Percentiles rank a stretch among this genome's conserved stretches.
Evolutionary conservation across 2,888 invertebrate species (phyloP).

Genomic region (Dermolepida albohirtum): DNA sequence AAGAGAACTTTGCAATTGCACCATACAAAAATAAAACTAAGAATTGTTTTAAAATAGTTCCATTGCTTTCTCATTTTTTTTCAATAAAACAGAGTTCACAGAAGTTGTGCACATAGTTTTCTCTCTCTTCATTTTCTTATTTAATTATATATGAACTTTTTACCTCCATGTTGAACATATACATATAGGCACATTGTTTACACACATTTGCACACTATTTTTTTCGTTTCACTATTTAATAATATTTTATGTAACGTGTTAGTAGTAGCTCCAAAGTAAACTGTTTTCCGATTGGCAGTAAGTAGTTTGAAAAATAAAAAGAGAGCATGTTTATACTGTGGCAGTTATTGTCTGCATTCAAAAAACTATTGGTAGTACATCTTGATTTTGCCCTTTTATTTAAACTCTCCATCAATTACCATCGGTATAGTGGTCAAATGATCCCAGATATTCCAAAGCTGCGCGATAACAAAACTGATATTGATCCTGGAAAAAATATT

Average conservation of each 20-base stretch:
- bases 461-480: constrained; percentile 99
- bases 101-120: constrained; percentile 55
- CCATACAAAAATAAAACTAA: constrained; percentile 51
- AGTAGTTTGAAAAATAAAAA: constrained; percentile 54
- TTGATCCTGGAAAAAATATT: constrained; percentile 79
- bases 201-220: constrained; percentile 62
- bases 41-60: constrained; percentile 37
- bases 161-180: constrained; percentile 50
- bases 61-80: constrained; percentile 19
- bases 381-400: constrained; percentile 27
- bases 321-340: constrained; percentile 52
- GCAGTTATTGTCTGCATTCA: constrained; percentile 60
- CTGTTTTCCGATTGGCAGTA: constrained; percentile 54
- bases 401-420: constrained; percentile 64
- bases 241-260: constrained; percentile 48
- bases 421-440: constrained; percentile 96
- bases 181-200: constrained; percentile 63
- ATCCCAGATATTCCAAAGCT: constrained; percentile 97
- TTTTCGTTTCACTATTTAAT: constrained; percentile 45
- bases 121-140: constrained; percentile 42
- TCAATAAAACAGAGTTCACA: constrained; percentile 47
- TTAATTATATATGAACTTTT: constrained; percentile 44
- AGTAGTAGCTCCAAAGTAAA: constrained; percentile 50
- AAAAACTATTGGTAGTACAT: constrained; percentile 41
- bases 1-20: constrained; percentile 45